Evolutionary conservation across 2,113 vertebrate genomes (phyloP).

Genomic region (Eretmochelys imbricata): DNA sequence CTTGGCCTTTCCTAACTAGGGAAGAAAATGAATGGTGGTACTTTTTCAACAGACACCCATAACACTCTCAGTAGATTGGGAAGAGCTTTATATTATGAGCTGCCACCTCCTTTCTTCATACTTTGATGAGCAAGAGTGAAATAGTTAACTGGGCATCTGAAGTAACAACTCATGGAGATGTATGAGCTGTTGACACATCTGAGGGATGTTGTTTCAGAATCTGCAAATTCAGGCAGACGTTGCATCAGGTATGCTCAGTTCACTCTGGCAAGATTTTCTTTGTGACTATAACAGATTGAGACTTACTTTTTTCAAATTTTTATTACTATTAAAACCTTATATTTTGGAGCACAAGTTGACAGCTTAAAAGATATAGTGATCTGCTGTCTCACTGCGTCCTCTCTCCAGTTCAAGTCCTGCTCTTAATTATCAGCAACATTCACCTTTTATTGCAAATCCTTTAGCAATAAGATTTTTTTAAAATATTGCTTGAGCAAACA

Average conservation of each 20-base stretch:
- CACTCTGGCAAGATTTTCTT: conserved; percentile 7
- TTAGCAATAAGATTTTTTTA: not conserved
- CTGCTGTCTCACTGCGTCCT: not conserved
- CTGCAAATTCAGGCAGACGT: not conserved
- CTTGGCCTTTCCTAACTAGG: not conserved
- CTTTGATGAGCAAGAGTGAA: not conserved
- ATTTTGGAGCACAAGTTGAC: not conserved
- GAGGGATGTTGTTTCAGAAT: not conserved
- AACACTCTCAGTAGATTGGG: not conserved
- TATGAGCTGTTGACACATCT: not conserved
- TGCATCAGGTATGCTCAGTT: not conserved
- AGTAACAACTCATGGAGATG: not conserved
- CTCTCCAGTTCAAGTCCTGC: not conserved
- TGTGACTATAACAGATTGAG: conserved; percentile 3
- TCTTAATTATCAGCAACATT: not conserved
- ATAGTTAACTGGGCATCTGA: not conserved
- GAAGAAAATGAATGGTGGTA: not conserved
- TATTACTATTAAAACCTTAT: not conserved
- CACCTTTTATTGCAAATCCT: not conserved
- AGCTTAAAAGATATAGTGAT: not conserved
- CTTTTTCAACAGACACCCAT: not conserved
- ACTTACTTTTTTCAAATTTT: not conserved
- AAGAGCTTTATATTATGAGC: not conserved
- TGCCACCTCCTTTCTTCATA: not conserved
- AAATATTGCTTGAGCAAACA: not conserved